These are phyloP conservation scores for Phyllotreta striolata DNA, from an alignment of 2,888 invertebrate species.

Conservation along the genomic window DNA sequence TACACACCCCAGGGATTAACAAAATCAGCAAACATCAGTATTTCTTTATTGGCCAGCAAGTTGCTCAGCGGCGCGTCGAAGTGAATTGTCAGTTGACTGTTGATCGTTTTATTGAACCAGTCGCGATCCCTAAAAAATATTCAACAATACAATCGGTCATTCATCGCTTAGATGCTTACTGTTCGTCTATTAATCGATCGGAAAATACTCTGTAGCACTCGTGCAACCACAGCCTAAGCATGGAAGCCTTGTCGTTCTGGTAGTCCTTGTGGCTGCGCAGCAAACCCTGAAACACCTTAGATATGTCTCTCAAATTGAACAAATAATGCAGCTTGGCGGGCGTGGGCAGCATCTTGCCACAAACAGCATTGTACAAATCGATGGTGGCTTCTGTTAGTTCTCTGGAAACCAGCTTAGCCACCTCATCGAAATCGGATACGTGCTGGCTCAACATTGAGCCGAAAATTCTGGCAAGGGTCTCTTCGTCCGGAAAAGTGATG, in stretches of 20 bases:
- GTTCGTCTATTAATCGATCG: slow-evolving; percentile 82
- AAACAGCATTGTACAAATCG: slow-evolving; percentile 78
- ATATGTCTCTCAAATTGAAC: slow-evolving; percentile 89
- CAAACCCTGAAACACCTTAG: slow-evolving; percentile 84
- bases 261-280: slow-evolving; percentile 79
- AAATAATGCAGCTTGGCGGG: slow-evolving; percentile 90
- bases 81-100: slow-evolving; percentile 77
- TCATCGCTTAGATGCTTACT: slow-evolving; percentile 57
- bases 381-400: slow-evolving; percentile 78
- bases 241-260: slow-evolving; percentile 74
- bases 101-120: slow-evolving; percentile 76
- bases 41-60: slow-evolving; percentile 74
- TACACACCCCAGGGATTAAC: slow-evolving; percentile 80
- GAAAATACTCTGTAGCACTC: slow-evolving; percentile 86
- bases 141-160: not conserved
- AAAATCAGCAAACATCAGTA: slow-evolving; percentile 82
- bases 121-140: slow-evolving; percentile 70
- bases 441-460: slow-evolving; percentile 86
- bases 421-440: slow-evolving; percentile 77
- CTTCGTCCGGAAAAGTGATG: slow-evolving; percentile 83
- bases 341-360: slow-evolving; percentile 80
- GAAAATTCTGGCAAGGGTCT: slow-evolving; percentile 81
- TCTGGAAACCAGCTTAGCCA: slow-evolving; percentile 75
- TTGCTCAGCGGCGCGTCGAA: slow-evolving; percentile 84
- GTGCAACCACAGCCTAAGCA: slow-evolving; percentile 86